Percentiles rank a stretch among this genome's conserved stretches.
These are phyloP conservation scores for Pteria penguin DNA, from an alignment of 2,888 invertebrate genomes.

Conservation along the genomic window DNA sequence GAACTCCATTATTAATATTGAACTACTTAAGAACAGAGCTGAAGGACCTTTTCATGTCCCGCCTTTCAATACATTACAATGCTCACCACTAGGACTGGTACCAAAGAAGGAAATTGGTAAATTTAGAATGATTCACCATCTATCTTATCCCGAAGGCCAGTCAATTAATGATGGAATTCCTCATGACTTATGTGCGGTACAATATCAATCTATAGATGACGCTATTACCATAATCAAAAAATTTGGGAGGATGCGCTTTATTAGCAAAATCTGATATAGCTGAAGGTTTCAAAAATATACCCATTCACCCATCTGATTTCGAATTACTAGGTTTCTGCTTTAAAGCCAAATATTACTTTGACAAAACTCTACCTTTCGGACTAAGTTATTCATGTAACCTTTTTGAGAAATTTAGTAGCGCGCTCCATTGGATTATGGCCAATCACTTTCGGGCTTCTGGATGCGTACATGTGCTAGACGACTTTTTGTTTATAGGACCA, in stretches of 20 bases:
- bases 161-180: slow-evolving; percentile 24
- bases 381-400: slow-evolving; percentile 18
- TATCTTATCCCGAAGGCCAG: slow-evolving; percentile 18
- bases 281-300: slow-evolving; percentile 21
- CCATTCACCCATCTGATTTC: slow-evolving; percentile 13
- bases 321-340: slow-evolving; percentile 20
- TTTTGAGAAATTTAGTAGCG: slow-evolving; percentile 31
- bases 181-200: slow-evolving; percentile 1
- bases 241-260: neutral
- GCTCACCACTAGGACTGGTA: slow-evolving; percentile 20
- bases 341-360: slow-evolving; percentile 19
- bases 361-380: no score
- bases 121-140: slow-evolving; percentile 20
- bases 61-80: slow-evolving; percentile 1
- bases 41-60: neutral
- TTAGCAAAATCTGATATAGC: slow-evolving; percentile 25
- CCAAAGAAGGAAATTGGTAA: slow-evolving; percentile 6
- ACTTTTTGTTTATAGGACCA: slow-evolving; percentile 24
- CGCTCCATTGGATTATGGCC: slow-evolving; percentile 20
- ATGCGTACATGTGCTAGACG: slow-evolving; percentile 30
- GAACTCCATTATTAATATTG: neutral
- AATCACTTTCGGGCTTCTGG: neutral
- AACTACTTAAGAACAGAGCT: slow-evolving; percentile 1
- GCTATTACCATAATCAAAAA: neutral
- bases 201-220: slow-evolving; percentile 23